Evolutionary conservation across 2,888 invertebrate genomes (phyloP).

Genomic region (Cyrtodaria siliqua): DNA sequence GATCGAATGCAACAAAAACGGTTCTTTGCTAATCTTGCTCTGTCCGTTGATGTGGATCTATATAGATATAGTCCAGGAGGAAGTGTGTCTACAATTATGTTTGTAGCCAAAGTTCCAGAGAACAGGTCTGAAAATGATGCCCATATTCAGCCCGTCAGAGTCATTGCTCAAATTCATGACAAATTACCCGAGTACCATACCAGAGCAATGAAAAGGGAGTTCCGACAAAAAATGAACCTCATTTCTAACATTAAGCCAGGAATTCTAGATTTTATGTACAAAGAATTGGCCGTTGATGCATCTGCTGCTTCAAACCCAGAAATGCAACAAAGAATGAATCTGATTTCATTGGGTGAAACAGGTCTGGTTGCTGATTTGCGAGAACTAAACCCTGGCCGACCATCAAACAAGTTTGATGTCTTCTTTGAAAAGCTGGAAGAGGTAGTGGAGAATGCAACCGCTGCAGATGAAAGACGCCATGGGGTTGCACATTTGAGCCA

Average conservation of each 20-base stretch:
- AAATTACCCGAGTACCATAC: conserved; percentile 45
- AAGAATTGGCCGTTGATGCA: conserved; percentile 52
- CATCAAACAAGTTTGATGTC: conserved; percentile 31
- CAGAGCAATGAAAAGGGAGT: conserved; percentile 24
- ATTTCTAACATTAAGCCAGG: conserved; percentile 34
- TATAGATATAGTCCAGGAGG: conserved; percentile 34
- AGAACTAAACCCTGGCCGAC: conserved; percentile 41
- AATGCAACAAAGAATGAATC: conserved; percentile 25
- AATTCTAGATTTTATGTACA: conserved; percentile 46
- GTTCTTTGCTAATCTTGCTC: conserved; percentile 14
- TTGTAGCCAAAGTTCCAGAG: conserved; percentile 15
- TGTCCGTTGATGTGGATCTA: conserved; percentile 26
- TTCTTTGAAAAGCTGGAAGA: conserved; percentile 44
- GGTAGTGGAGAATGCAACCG: conserved; percentile 36
- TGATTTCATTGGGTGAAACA: conserved; percentile 44
- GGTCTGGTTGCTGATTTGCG: conserved; percentile 40
- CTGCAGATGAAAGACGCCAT: conserved; percentile 44
- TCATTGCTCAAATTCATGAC: conserved; percentile 8
- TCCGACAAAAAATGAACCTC: conserved; percentile 32
- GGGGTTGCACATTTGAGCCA: conserved; percentile 17
- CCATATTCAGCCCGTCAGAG: background rate
- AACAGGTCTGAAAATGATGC: conserved; percentile 7
- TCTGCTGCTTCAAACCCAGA: conserved; percentile 31
- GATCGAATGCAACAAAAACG: conserved; percentile 18
- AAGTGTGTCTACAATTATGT: background rate